Conservation (phyloP, 2,888 invertebrate genomes). For the Caenorhabditis wallacei region DNA sequence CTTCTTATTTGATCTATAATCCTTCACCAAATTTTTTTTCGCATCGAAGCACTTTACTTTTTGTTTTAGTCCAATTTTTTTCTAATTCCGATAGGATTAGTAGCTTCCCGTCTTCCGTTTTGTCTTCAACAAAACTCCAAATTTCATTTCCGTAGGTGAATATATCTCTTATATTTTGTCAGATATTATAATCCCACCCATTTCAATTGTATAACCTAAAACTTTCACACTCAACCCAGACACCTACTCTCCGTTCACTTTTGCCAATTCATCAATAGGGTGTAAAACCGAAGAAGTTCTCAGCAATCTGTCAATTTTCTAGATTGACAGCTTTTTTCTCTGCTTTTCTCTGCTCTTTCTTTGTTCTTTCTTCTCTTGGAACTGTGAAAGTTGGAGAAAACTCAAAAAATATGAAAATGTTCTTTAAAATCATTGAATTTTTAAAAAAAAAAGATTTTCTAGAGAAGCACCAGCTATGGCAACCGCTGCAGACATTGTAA, state of each 20-base stretch:
- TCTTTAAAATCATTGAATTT: too few relatives aligned
- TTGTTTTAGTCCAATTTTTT: slow-evolving; percentile 2
- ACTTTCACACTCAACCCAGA: background rate
- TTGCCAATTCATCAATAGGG: slow-evolving; percentile 9
- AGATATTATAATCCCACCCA: too few relatives aligned
- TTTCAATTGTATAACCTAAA: background rate
- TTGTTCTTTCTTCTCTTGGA: slow-evolving; percentile 2
- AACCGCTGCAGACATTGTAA: too few relatives aligned
- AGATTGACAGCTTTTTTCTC: slow-evolving; percentile 39
- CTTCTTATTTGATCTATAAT: background rate
- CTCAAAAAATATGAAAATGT: too few relatives aligned
- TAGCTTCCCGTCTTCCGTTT: background rate
- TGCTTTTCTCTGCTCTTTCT: background rate
- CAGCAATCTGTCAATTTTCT: slow-evolving; percentile 45
- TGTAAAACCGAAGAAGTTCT: slow-evolving; percentile 49
- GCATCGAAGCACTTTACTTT: slow-evolving; percentile 3
- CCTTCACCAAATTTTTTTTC: background rate
- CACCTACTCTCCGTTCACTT: slow-evolving; percentile 7
- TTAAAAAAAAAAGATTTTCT: slow-evolving; percentile 5
- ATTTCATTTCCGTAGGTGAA: slow-evolving; percentile 4
- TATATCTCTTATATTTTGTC: background rate
- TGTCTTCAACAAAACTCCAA: background rate
- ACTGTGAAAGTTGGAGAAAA: too few relatives aligned
- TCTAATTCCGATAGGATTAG: slow-evolving; percentile 8
- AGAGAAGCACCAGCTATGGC: too few relatives aligned